Conservation (phyloP, 2,113 vertebrate species). For the Salvelinus alpinus region DNA sequence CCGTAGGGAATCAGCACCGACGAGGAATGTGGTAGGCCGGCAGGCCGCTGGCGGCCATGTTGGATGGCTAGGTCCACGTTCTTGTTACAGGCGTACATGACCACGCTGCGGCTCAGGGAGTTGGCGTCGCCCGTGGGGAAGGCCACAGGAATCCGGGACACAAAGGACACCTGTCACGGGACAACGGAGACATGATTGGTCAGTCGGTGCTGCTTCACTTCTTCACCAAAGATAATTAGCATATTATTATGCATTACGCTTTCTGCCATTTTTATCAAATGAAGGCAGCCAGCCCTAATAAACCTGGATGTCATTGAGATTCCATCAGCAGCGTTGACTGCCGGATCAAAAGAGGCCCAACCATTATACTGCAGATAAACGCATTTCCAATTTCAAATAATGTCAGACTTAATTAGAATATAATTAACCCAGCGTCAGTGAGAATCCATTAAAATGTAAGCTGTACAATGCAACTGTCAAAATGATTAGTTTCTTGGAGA, state of each 20-base stretch:
- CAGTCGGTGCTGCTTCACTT: too few relatives aligned
- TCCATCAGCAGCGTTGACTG: conserved; percentile 3
- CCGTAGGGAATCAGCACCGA: conserved; percentile 83
- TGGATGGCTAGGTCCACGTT: conserved; percentile 96
- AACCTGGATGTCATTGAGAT: conserved; percentile 32
- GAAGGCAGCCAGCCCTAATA: conserved; percentile 22
- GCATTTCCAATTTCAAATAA: conserved; percentile 33
- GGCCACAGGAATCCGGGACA: conserved; percentile 96
- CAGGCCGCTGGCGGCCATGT: conserved; percentile 84
- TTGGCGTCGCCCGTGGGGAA: conserved; percentile 95
- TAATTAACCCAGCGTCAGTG: conserved; percentile 34
- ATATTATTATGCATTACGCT: background rate
- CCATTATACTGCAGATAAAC: conserved; percentile 42
- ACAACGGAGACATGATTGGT: background rate
- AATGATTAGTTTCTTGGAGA: conserved; percentile 28
- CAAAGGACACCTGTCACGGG: conserved; percentile 90
- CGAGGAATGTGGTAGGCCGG: conserved; percentile 77
- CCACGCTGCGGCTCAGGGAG: conserved; percentile 93
- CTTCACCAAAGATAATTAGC: background rate
- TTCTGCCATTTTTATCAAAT: conserved; percentile 3
- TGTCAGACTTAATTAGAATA: conserved; percentile 47
- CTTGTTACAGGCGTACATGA: conserved; percentile 98
- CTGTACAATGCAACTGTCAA: conserved; percentile 25
- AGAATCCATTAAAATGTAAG: conserved; percentile 34
- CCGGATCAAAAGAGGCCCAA: conserved; percentile 15